A percentile compares a stretch with the other conserved stretches of the same genome.
Evolutionary conservation across 2,797 vertebrate genomes (phyloP).

Genomic region (Capromys pilorides): DNA sequence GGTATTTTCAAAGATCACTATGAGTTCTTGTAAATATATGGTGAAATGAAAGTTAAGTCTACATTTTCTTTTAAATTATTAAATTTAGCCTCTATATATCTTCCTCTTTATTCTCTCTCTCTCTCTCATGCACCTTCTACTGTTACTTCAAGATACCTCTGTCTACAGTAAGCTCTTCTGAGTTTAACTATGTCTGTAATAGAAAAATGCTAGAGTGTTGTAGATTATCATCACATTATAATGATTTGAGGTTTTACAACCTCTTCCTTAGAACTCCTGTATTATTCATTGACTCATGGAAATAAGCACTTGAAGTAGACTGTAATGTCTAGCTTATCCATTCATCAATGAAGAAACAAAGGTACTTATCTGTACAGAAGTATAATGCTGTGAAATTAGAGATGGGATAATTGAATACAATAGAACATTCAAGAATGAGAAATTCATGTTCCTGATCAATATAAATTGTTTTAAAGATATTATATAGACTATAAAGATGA

Average conservation of each 20-base stretch:
- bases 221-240: neutral
- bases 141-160: neutral
- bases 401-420: neutral
- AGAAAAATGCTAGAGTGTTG: neutral
- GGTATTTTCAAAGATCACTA: neutral
- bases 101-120: too few relatives aligned
- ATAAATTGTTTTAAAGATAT: neutral
- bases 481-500: neutral
- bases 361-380: slow-evolving; percentile 17
- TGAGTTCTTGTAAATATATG: neutral
- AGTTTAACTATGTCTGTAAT: neutral
- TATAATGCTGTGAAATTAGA: neutral
- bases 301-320: neutral
- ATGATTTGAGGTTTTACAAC: neutral
- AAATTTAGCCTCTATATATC: neutral
- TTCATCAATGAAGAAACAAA: neutral
- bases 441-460: neutral
- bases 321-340: neutral
- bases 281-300: neutral
- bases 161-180: neutral
- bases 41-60: neutral
- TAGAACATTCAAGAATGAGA: neutral
- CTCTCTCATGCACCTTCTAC: neutral
- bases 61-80: neutral
- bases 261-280: neutral